These are phyloP conservation scores for Hylia prasina DNA, from an alignment of 2,113 vertebrate species.

Conservation along the genomic window DNA sequence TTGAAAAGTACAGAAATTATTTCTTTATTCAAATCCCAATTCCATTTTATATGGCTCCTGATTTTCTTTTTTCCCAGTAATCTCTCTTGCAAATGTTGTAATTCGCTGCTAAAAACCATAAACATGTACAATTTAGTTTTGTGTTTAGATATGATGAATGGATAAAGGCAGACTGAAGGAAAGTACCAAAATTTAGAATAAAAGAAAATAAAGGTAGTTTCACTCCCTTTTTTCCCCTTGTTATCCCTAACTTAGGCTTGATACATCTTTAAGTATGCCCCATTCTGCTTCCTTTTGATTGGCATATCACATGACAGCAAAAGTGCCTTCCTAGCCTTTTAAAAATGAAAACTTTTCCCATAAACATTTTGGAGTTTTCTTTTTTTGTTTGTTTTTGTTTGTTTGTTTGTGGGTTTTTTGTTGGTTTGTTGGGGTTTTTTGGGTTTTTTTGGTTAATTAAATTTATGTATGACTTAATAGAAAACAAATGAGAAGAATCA, in stretches of 20 bases:
- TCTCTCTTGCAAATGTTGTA: neutral
- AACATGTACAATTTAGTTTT: neutral
- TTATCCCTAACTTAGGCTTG: neutral
- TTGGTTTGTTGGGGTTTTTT: too few species aligned
- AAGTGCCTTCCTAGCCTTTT: neutral
- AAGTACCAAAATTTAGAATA: constrained; percentile 92
- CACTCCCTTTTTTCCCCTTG: neutral
- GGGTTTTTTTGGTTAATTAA: neutral
- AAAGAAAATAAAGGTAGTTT: constrained; percentile 92
- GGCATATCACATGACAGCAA: neutral
- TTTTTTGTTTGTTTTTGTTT: too few species aligned
- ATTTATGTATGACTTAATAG: neutral
- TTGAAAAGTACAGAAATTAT: neutral
- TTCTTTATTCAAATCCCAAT: neutral
- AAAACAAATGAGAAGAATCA: neutral
- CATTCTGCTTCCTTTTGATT: neutral
- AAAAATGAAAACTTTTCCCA: neutral
- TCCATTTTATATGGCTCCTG: neutral
- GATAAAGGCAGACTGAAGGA: constrained; percentile 88
- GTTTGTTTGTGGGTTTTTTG: too few species aligned
- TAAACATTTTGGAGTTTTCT: neutral
- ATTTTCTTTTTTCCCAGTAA: neutral
- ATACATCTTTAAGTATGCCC: neutral
- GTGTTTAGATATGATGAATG: constrained; percentile 86
- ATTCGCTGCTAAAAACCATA: neutral